These are phyloP conservation scores for Iphiclides podalirius DNA, from an alignment of 2,888 invertebrate genomes.

Conservation along the genomic window DNA sequence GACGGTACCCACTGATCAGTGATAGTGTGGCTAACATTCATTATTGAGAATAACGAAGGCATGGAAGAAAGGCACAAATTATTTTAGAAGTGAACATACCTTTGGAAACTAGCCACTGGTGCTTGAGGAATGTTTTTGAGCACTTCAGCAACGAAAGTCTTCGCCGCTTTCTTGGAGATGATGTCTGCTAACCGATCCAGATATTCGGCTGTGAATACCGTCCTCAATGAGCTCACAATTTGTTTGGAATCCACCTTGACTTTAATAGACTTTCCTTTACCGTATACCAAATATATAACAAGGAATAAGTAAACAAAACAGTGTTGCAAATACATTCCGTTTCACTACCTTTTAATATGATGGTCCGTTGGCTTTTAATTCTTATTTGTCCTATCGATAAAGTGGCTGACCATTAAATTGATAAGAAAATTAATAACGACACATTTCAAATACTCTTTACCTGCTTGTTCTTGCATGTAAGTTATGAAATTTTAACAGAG, in stretches of 20 bases:
- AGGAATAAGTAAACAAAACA: slow-evolving; percentile 29
- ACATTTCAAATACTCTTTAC: background rate
- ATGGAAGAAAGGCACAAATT: too few species aligned
- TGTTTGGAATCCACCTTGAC: slow-evolving; percentile 40
- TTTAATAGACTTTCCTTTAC: slow-evolving; percentile 29
- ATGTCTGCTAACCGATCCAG: slow-evolving; percentile 40
- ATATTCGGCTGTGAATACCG: slow-evolving; percentile 40
- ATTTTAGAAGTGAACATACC: too few species aligned
- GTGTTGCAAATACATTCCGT: slow-evolving; percentile 33
- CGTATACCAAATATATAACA: slow-evolving; percentile 21
- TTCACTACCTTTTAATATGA: slow-evolving; percentile 7
- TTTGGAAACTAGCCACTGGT: background rate
- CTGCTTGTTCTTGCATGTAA: background rate
- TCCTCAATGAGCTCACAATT: slow-evolving; percentile 39
- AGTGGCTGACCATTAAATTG: slow-evolving; percentile 8
- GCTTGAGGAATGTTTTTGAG: slow-evolving; percentile 30
- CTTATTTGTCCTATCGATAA: background rate
- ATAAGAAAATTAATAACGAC: slow-evolving; percentile 13
- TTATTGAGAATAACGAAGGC: too few species aligned
- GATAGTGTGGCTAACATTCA: too few species aligned
- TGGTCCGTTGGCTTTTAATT: background rate
- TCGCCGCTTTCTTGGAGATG: slow-evolving; percentile 42
- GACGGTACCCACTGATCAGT: too few species aligned
- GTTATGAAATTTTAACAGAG: too few species aligned
- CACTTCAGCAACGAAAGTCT: slow-evolving; percentile 41